A percentile compares a stretch with the other conserved stretches of the same genome.
Evolutionary conservation across 2,888 invertebrate genomes (phyloP).

Genomic region (Molanna angustata): DNA sequence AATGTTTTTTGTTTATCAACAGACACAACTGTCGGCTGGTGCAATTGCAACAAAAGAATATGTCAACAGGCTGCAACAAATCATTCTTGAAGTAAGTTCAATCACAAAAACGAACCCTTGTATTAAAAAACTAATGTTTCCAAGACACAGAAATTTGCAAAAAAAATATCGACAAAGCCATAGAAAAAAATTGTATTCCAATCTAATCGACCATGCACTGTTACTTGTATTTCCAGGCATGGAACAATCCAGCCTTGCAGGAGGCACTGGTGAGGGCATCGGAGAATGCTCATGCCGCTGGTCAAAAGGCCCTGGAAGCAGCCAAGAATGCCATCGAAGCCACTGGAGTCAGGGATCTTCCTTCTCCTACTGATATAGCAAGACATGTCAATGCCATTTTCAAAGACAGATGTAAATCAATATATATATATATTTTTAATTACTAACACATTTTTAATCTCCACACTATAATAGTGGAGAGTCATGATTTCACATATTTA

Average conservation of each 20-base stretch:
- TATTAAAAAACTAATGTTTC: too few relatives aligned
- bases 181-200: too few relatives aligned
- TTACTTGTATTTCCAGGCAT: constrained; percentile 19
- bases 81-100: constrained; percentile 25
- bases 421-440: too few relatives aligned
- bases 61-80: constrained; percentile 21
- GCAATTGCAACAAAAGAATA: constrained; percentile 22
- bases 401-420: constrained; percentile 45
- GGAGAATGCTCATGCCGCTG: constrained; percentile 14
- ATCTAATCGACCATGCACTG: too few relatives aligned
- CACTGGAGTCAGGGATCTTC: constrained; percentile 24
- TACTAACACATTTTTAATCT: too few relatives aligned
- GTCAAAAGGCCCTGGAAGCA: constrained; percentile 15
- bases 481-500: too few relatives aligned
- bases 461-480: too few relatives aligned
- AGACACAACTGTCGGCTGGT: constrained; percentile 25
- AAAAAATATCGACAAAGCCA: too few relatives aligned
- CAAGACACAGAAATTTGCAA: too few relatives aligned
- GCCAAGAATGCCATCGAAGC: constrained; percentile 22
- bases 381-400: constrained; percentile 38
- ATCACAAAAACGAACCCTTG: too few relatives aligned
- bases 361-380: constrained; percentile 24
- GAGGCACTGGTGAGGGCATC: constrained; percentile 23
- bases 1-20: too few relatives aligned
- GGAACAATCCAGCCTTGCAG: constrained; percentile 28